Conservation (phyloP, 2,113 vertebrate genomes). For the Hippopotamus amphibius region DNA sequence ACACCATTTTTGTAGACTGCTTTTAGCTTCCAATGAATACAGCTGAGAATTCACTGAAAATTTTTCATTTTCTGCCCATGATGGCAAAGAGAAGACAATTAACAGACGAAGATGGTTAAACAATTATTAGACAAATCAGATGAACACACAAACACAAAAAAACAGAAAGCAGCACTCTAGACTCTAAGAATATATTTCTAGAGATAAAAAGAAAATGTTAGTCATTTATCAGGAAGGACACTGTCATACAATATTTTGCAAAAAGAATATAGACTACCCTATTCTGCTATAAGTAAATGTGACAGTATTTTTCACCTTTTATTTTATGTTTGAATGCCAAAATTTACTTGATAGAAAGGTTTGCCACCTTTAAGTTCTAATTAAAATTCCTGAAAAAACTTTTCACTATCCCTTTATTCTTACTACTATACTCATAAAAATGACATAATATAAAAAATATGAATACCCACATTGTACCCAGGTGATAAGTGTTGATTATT, state of each 20-base stretch:
- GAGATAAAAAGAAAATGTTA: background rate
- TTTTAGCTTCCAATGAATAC: background rate
- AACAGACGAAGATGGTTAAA: background rate
- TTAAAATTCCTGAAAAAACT: background rate
- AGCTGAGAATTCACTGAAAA: background rate
- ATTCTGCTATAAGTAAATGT: conserved; percentile 10
- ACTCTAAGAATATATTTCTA: background rate
- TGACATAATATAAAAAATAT: background rate
- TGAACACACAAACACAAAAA: background rate
- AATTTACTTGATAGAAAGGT: background rate
- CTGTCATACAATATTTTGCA: background rate
- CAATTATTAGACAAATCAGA: conserved; percentile 19
- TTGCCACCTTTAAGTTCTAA: background rate
- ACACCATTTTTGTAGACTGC: background rate
- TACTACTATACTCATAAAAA: conserved; percentile 23
- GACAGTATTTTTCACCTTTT: background rate
- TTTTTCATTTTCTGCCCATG: background rate
- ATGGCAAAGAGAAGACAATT: conserved; percentile 33
- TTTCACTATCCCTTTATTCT: background rate
- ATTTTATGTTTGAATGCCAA: background rate
- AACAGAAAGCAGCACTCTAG: background rate
- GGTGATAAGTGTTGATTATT: background rate
- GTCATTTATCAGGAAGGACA: conserved; percentile 12
- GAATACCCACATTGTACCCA: background rate
- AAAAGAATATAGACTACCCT: background rate